Evolutionary conservation across 2,797 vertebrate species (phyloP).

Genomic region (Synanceia verrucosa): DNA sequence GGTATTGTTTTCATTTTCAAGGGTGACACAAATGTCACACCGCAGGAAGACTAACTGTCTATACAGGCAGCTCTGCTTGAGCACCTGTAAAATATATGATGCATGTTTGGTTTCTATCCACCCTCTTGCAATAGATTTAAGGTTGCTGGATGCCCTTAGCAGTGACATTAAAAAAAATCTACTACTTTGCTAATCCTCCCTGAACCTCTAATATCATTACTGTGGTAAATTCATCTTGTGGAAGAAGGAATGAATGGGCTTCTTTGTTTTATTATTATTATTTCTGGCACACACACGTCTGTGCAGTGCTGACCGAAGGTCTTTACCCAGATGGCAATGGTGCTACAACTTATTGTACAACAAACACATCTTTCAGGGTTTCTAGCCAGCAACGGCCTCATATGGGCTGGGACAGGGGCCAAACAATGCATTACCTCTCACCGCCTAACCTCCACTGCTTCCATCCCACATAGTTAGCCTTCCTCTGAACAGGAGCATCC

Average conservation of each 20-base stretch:
- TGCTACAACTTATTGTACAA: slow-evolving; percentile 80
- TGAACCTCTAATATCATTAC: slow-evolving; percentile 81
- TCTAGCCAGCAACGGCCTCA: slow-evolving; percentile 62
- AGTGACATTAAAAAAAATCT: slow-evolving; percentile 68
- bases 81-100: slow-evolving; percentile 48
- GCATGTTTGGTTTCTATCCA: slow-evolving; percentile 52
- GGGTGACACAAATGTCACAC: slow-evolving; percentile 46
- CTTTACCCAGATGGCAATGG: slow-evolving; percentile 81
- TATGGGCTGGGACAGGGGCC: slow-evolving; percentile 68
- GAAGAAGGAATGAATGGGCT: slow-evolving; percentile 76
- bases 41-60: slow-evolving; percentile 36
- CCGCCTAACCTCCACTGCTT: slow-evolving; percentile 67
- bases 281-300: slow-evolving; percentile 82
- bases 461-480: slow-evolving; percentile 64
- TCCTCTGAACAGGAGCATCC: slow-evolving; percentile 65
- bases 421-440: slow-evolving; percentile 75
- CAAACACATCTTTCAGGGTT: slow-evolving; percentile 82
- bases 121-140: slow-evolving; percentile 70
- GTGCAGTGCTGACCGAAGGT: slow-evolving; percentile 77
- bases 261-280: slow-evolving; percentile 86
- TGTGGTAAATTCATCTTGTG: slow-evolving; percentile 77
- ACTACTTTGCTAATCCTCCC: slow-evolving; percentile 75
- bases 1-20: slow-evolving; percentile 19
- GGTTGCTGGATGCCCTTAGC: slow-evolving; percentile 69
- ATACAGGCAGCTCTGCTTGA: slow-evolving; percentile 22